These are phyloP conservation scores for Lagodon rhomboides DNA, from an alignment of 2,797 vertebrate species.

Conservation along the genomic window DNA sequence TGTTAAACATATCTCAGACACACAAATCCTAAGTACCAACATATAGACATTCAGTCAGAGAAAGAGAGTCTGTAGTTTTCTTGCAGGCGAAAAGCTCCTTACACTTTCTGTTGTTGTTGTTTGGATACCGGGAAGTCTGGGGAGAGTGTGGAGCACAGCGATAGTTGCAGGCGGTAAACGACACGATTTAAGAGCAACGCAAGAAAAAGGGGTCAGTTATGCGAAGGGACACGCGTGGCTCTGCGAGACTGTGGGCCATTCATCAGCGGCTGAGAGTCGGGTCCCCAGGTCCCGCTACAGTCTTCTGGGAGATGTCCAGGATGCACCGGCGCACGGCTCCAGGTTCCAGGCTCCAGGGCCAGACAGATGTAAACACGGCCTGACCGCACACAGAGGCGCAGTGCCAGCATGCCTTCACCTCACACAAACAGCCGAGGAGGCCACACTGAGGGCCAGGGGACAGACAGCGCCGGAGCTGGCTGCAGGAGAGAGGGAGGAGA, in stretches of 20 bases:
- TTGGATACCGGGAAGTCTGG: slow-evolving; percentile 50
- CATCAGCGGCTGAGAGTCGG: slow-evolving; percentile 47
- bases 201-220: slow-evolving; percentile 57
- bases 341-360: slow-evolving; percentile 75
- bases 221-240: slow-evolving; percentile 53
- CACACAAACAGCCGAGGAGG: slow-evolving; percentile 73
- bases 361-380: slow-evolving; percentile 88
- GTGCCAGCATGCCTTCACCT: slow-evolving; percentile 80
- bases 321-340: slow-evolving; percentile 62
- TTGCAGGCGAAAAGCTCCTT: slow-evolving; percentile 57
- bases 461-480: slow-evolving; percentile 61
- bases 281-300: slow-evolving; percentile 53
- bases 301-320: slow-evolving; percentile 72
- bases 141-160: slow-evolving; percentile 27
- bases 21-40: slow-evolving; percentile 76
- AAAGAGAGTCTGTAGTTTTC: slow-evolving; percentile 61
- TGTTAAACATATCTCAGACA: slow-evolving; percentile 82
- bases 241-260: slow-evolving; percentile 64
- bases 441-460: slow-evolving; percentile 62
- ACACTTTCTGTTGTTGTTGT: slow-evolving; percentile 31
- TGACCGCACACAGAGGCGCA: slow-evolving; percentile 81
- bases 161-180: slow-evolving; percentile 43
- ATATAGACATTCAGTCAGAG: slow-evolving; percentile 77
- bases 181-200: slow-evolving; percentile 36
- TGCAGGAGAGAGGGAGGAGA: slow-evolving; percentile 28